Conservation (phyloP, 1,140 invertebrate species). For the Tetranychus urticae region DNA sequence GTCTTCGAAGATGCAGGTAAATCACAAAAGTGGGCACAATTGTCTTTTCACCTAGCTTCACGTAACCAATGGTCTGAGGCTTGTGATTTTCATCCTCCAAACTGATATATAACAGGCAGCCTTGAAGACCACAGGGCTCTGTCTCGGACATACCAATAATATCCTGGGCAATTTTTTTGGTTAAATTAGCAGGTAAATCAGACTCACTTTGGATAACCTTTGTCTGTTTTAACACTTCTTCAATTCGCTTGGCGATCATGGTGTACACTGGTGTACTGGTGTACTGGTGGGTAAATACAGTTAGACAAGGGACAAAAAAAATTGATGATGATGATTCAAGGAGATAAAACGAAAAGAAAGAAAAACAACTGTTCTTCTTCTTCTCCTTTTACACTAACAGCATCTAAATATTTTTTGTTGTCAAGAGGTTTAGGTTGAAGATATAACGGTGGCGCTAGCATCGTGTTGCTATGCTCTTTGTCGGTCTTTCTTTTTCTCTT, state of each 20-base stretch:
- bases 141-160: conserved; percentile 49
- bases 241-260: conserved; percentile 21
- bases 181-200: conserved; percentile 45
- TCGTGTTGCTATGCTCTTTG: no score
- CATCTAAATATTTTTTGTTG: no score
- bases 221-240: conserved; percentile 46
- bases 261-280: no score
- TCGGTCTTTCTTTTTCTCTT: no score
- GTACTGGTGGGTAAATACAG: no score
- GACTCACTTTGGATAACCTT: conserved; percentile 28
- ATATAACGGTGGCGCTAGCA: no score
- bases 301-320: no score
- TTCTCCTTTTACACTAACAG: no score
- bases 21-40: conserved; percentile 63
- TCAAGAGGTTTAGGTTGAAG: no score
- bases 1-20: conserved; percentile 54
- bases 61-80: background rate
- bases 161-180: conserved; percentile 43
- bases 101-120: conserved; percentile 19
- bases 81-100: conserved; percentile 15
- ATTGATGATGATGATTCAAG: no score
- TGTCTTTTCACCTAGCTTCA: conserved; percentile 31
- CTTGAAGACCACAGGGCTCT: conserved; percentile 51
- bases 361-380: no score
- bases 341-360: no score